Conservation (phyloP, 2,113 vertebrate genomes). For the Urocynchramus pylzowi region DNA sequence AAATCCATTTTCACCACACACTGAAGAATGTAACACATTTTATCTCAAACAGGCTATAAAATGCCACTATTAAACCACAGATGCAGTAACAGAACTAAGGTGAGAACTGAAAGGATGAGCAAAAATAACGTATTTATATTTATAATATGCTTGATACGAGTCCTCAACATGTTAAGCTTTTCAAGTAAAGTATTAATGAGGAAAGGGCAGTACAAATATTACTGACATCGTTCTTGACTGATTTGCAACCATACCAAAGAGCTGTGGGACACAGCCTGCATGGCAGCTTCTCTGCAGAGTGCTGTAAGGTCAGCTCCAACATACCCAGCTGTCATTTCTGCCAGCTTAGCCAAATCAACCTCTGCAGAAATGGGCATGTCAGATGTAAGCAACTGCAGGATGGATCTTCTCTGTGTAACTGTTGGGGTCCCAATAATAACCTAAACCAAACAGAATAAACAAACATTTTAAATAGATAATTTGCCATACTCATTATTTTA, state of each 20-base stretch:
- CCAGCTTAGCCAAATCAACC: constrained; percentile 77
- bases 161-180: neutral
- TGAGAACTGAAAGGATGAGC: neutral
- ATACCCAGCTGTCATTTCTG: constrained; percentile 85
- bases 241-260: constrained; percentile 73
- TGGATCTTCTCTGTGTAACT: constrained; percentile 79
- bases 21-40: neutral
- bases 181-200: neutral
- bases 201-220: neutral
- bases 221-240: neutral
- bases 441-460: constrained; percentile 61
- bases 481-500: neutral
- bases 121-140: neutral
- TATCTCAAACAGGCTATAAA: neutral
- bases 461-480: neutral
- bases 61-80: neutral
- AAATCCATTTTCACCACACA: neutral
- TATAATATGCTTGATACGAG: neutral
- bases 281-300: constrained; percentile 89
- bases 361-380: constrained; percentile 77
- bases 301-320: constrained; percentile 93
- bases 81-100: neutral
- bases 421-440: constrained; percentile 88
- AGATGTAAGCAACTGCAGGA: constrained; percentile 81
- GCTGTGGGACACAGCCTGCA: constrained; percentile 78